Conservation (phyloP, 2,888 invertebrate genomes). For the Ornithoptera alexandrae region DNA sequence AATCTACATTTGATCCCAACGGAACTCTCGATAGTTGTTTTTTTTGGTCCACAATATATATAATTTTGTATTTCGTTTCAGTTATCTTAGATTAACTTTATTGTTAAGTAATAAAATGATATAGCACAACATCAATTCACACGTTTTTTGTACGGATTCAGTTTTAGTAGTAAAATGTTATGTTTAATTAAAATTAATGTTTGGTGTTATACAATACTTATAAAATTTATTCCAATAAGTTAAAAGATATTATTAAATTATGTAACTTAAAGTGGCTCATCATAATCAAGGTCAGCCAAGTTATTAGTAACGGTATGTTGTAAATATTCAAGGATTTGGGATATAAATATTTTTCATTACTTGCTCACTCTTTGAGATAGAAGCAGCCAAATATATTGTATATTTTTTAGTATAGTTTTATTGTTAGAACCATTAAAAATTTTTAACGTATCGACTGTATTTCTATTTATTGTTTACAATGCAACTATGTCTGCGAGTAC, state of each 20-base stretch:
- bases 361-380: too few relatives aligned
- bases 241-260: neutral
- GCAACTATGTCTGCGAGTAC: too few relatives aligned
- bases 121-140: neutral
- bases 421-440: too few relatives aligned
- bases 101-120: conserved; percentile 8
- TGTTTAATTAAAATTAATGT: neutral
- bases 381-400: too few relatives aligned
- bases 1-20: conserved; percentile 70
- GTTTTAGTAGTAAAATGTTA: neutral
- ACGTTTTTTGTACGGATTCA: neutral
- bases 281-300: too few relatives aligned
- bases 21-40: conserved; percentile 59
- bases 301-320: too few relatives aligned
- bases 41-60: conserved; percentile 36
- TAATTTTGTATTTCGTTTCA: conserved; percentile 28
- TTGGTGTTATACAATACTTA: neutral
- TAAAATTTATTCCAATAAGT: neutral
- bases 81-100: conserved; percentile 30
- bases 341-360: too few relatives aligned
- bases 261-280: too few relatives aligned
- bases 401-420: too few relatives aligned
- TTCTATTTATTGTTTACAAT: too few relatives aligned
- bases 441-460: too few relatives aligned
- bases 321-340: too few relatives aligned